Percentiles rank a stretch among this genome's conserved stretches.
phyloP scores from a whole-genome alignment of 2,113 vertebrate species.

The Rhinoderma darwinii region DNA sequence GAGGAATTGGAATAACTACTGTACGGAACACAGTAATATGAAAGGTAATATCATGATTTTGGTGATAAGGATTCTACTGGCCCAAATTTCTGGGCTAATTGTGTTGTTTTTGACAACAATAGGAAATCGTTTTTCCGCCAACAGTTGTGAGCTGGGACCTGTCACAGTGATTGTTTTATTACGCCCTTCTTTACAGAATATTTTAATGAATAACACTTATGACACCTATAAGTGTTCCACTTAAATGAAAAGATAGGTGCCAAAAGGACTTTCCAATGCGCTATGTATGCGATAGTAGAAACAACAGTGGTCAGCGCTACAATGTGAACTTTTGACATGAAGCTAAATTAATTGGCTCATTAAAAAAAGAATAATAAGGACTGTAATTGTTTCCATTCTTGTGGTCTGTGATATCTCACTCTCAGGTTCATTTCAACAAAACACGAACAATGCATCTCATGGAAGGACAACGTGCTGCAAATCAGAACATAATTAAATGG shows the following conservation, averaged over 20 bases:
- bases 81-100: no score
- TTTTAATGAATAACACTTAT: background rate
- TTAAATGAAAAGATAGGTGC: background rate
- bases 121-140: no score
- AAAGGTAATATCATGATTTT: no score
- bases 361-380: slow-evolving; percentile 24
- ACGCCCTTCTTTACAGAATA: background rate
- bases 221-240: background rate
- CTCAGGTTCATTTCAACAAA: slow-evolving; percentile 28
- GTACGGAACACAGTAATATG: no score
- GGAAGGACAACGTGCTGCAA: slow-evolving; percentile 23
- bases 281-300: background rate
- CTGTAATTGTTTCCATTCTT: slow-evolving; percentile 31
- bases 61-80: no score
- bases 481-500: slow-evolving; percentile 26
- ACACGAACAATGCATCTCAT: background rate
- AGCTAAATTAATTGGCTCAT: slow-evolving; percentile 24
- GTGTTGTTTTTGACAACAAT: no score
- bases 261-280: background rate
- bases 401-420: slow-evolving; percentile 41
- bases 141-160: no score
- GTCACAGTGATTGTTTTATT: background rate
- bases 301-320: slow-evolving; percentile 1
- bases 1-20: no score
- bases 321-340: slow-evolving; percentile 24